A percentile compares a stretch with the other conserved stretches of the same genome.
phyloP scores from a whole-genome alignment of 2,888 invertebrate species.

The Crossocerus cetratus region DNA sequence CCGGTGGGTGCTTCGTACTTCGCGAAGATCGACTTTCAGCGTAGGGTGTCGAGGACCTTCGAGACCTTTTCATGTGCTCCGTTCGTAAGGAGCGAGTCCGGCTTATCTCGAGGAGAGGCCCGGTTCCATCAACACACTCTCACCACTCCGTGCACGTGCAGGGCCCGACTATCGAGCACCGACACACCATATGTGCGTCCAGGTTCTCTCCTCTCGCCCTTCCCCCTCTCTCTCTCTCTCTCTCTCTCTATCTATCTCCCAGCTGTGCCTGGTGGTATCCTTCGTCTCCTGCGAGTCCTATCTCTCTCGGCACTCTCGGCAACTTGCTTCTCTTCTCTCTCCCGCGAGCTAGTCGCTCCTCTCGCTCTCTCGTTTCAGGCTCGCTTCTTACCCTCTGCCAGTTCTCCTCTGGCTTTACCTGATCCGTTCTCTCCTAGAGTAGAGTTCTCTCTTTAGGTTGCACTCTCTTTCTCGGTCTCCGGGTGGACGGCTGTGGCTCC shows the following conservation, averaged over 20 bases:
- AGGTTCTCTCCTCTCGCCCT: slow-evolving; percentile 15
- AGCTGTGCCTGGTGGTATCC: slow-evolving; percentile 5
- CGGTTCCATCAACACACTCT: slow-evolving; percentile 51
- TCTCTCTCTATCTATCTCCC: slow-evolving; percentile 10
- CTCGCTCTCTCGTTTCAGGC: not conserved
- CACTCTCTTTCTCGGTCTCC: slow-evolving; percentile 1
- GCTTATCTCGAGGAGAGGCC: slow-evolving; percentile 58
- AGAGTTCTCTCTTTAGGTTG: no score
- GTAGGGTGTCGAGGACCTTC: slow-evolving; percentile 55
- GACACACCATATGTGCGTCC: slow-evolving; percentile 51
- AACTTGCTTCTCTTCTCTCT: slow-evolving; percentile 6
- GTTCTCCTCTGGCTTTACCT: not conserved
- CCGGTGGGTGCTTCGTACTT: slow-evolving; percentile 4
- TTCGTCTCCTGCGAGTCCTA: slow-evolving; percentile 10
- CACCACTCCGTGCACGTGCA: not conserved
- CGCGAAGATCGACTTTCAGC: slow-evolving; percentile 43
- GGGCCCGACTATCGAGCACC: slow-evolving; percentile 15
- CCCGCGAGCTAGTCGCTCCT: no score
- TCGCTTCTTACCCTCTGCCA: not conserved
- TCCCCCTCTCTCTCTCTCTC: not conserved
- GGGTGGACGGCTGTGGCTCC: not conserved
- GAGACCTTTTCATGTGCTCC: slow-evolving; percentile 57
- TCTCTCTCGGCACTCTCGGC: slow-evolving; percentile 4
- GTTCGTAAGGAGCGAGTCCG: slow-evolving; percentile 53
- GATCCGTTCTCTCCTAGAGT: not conserved